Evolutionary conservation across 1,140 invertebrate genomes (phyloP).

Genomic region (Drosophila subpulchrella): DNA sequence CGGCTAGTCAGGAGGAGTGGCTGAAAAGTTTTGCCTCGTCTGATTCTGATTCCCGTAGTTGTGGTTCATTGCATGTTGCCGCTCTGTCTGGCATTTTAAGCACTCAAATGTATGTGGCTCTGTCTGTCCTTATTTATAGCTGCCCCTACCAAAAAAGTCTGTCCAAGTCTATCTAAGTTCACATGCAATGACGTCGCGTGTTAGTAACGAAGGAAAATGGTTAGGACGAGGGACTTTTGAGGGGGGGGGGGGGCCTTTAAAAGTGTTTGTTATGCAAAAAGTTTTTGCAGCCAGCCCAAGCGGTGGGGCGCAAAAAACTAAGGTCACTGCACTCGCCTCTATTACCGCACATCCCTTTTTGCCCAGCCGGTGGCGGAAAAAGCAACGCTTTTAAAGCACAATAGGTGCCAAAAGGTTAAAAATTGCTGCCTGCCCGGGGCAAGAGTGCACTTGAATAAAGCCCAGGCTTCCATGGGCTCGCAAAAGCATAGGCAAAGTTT

Average conservation of each 20-base stretch:
- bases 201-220: constrained; percentile 22
- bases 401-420: constrained; percentile 71
- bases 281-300: constrained; percentile 52
- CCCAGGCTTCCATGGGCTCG: constrained; percentile 27
- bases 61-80: constrained; percentile 80
- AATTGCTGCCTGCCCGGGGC: constrained; percentile 57
- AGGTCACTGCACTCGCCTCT: constrained; percentile 74
- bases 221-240: neutral
- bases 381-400: constrained; percentile 55
- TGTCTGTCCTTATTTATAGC: constrained; percentile 65
- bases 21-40: constrained; percentile 24
- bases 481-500: constrained; percentile 49
- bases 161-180: constrained; percentile 53
- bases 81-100: constrained; percentile 77
- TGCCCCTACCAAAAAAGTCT: constrained; percentile 49
- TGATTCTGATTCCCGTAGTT: constrained; percentile 30
- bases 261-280: constrained; percentile 79
- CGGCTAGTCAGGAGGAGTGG: constrained; percentile 2
- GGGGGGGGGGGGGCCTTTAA: constrained; percentile 7
- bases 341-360: constrained; percentile 28
- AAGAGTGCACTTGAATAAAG: constrained; percentile 50
- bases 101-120: constrained; percentile 55
- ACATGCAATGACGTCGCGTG: constrained; percentile 76
- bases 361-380: constrained; percentile 16
- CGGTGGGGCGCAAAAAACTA: constrained; percentile 56